Base-by-base conservation (phyloP, 2,113 vertebrate species). In the Perca fluviatilis region DNA sequence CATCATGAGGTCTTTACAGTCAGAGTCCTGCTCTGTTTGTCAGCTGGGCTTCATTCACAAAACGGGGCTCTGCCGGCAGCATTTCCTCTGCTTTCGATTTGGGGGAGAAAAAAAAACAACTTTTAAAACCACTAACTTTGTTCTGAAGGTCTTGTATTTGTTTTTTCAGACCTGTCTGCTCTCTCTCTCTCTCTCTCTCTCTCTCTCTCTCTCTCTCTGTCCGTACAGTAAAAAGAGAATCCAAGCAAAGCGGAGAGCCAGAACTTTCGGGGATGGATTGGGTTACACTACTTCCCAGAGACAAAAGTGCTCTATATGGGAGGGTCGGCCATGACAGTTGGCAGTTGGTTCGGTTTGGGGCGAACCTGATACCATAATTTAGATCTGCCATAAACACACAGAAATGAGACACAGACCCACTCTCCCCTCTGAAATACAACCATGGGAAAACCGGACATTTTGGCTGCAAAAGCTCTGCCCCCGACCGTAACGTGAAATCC, bases 301-400 rank as follows among this genome's bases (percentile, higher is more conserved):
- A 91, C 88, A 74, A 77, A 83, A 86, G 88, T 74, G 77, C 83
- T 53, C 84, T 82, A 25, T 65, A 64, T 49, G 80, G 89, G 80
- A 84, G 88, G 82, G 89, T 90, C 88, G 76, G 89, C 91, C 90
- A 91, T 94, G 93, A 90, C 90, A 91, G 90, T 90, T 92, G 88
- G 89, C 89, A 87, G 83, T 80, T 19, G 74, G 67, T 82, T 60
- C n/a, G 25, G 70, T 60, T 84, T 54, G 65, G 71, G 77, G 80
- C 6, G 88, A 94, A 94, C 80, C 76, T 68, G 90, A 93, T 93
- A 84, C 86, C 90, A 79, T 94, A 86, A 93, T 94, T 94, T 92
- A 91, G 89, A 91, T 87, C 77, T 82, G 84, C 85, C 80, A 84
- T 92, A 92, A 93, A 93, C 93, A 93, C 79, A 65, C 11, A 72